Conservation (phyloP, 2,888 invertebrate genomes). For the Scaptomyza cyrtandrae region DNA sequence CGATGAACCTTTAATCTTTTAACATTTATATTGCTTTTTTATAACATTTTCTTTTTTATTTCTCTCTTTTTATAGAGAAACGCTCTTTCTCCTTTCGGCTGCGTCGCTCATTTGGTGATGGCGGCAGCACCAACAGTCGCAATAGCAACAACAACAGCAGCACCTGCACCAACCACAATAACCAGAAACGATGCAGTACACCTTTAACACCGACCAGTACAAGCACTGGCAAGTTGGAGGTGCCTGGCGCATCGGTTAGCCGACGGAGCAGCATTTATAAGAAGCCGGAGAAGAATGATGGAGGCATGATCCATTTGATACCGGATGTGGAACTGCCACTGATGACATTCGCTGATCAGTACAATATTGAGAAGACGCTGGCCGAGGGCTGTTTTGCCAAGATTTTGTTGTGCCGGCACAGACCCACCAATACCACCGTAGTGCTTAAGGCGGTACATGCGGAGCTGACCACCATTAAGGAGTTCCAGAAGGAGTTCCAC, state of each 20-base stretch:
- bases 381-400: constrained; percentile 90
- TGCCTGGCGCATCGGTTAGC: constrained; percentile 80
- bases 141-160: constrained; percentile 83
- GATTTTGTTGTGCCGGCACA: constrained; percentile 87
- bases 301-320: constrained; percentile 85
- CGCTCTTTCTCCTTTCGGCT: constrained; percentile 82
- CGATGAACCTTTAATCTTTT: too few species aligned
- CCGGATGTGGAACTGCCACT: constrained; percentile 86
- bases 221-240: constrained; percentile 73
- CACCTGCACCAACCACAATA: constrained; percentile 81
- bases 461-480: constrained; percentile 86
- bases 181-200: constrained; percentile 79
- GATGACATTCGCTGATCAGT: constrained; percentile 86
- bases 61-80: constrained; percentile 70
- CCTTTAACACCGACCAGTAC: constrained; percentile 79
- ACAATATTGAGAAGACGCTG: constrained; percentile 87
- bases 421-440: constrained; percentile 87
- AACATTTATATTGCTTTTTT: too few species aligned
- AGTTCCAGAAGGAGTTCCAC: constrained; percentile 91
- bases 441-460: constrained; percentile 89
- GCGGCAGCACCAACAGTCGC: constrained; percentile 81
- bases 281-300: constrained; percentile 84
- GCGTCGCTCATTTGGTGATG: constrained; percentile 81
- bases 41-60: background rate
- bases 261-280: constrained; percentile 84